Conservation (phyloP, 1,140 invertebrate genomes). For the Dreissena polymorpha region DNA sequence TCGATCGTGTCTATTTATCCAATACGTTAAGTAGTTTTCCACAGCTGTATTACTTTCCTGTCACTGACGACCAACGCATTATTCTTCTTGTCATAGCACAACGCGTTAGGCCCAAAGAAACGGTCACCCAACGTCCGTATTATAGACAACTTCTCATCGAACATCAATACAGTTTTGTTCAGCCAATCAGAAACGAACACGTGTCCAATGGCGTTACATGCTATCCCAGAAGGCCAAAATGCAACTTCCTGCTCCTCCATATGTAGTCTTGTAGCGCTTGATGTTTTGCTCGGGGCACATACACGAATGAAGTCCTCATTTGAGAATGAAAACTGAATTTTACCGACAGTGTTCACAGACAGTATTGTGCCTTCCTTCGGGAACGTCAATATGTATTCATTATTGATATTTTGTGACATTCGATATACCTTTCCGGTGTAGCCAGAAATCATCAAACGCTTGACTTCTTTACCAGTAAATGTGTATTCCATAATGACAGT, state of each 20-base stretch:
- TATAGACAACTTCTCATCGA: constrained; percentile 22
- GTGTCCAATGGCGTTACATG: constrained; percentile 22
- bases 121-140: background rate
- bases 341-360: constrained; percentile 16
- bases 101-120: constrained; percentile 29
- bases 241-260: background rate
- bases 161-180: constrained; percentile 23
- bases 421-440: constrained; percentile 47
- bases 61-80: constrained; percentile 20
- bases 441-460: constrained; percentile 14
- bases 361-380: constrained; percentile 30
- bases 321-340: constrained; percentile 6
- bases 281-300: background rate
- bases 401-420: constrained; percentile 27
- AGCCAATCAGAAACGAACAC: constrained; percentile 43
- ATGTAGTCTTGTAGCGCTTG: background rate
- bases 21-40: background rate
- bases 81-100: background rate
- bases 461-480: constrained; percentile 10
- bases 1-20: too few species aligned
- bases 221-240: constrained; percentile 46
- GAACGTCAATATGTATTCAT: constrained; percentile 34
- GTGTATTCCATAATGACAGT: constrained; percentile 26
- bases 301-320: constrained; percentile 12
- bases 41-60: constrained; percentile 18